Conservation (phyloP, 2,797 vertebrate species). For the Chaunax sp. region DNA sequence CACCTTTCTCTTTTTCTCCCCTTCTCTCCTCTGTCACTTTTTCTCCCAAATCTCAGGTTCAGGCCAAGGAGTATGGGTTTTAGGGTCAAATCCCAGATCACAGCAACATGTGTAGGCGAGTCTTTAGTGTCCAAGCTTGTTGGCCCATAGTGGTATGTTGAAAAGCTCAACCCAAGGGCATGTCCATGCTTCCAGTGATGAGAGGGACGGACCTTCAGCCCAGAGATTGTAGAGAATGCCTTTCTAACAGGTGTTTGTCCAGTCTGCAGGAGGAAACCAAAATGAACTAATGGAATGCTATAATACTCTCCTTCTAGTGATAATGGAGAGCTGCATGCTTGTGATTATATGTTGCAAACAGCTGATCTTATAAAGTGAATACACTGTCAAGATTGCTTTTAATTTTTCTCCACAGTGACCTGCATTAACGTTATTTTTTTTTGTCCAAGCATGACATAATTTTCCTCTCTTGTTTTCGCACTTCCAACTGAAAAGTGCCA, state of each 20-base stretch:
- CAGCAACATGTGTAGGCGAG: constrained; percentile 28
- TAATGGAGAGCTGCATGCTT: neutral
- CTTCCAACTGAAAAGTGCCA: too few species aligned
- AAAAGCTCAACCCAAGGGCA: constrained; percentile 48
- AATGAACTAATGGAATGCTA: neutral
- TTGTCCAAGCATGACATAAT: neutral
- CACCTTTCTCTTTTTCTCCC: constrained; percentile 63
- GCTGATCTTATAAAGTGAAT: neutral
- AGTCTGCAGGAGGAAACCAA: constrained; percentile 7
- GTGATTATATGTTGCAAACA: neutral
- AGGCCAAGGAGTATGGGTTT: constrained; percentile 20
- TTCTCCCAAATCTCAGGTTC: constrained; percentile 62
- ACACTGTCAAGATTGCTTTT: neutral
- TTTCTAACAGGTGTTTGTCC: constrained; percentile 24
- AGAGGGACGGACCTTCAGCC: constrained; percentile 12
- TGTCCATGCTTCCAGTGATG: constrained; percentile 7
- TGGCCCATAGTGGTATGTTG: constrained; percentile 76
- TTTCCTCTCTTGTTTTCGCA: neutral
- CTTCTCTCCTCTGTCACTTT: constrained; percentile 68
- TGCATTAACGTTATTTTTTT: constrained; percentile 2
- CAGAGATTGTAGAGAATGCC: constrained; percentile 9
- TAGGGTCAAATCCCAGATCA: constrained; percentile 29
- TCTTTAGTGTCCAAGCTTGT: constrained; percentile 22
- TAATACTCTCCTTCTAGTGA: neutral
- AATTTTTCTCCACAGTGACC: constrained; percentile 11